Evolutionary conservation across 2,888 invertebrate genomes (phyloP).

Genomic region (Endotricha flammealis): DNA sequence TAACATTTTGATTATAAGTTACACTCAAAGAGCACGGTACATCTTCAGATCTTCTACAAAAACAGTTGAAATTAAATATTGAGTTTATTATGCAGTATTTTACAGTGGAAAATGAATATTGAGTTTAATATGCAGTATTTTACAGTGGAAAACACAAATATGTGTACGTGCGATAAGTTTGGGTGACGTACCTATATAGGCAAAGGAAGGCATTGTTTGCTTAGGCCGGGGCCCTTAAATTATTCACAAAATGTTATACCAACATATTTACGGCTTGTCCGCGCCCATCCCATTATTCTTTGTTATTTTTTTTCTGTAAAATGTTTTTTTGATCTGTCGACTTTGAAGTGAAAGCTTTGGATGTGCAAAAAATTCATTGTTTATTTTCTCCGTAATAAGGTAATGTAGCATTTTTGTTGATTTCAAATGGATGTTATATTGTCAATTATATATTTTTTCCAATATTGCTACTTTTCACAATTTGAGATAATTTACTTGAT

Average conservation of each 20-base stretch:
- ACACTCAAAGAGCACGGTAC: too few species aligned
- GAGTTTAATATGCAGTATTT: constrained; percentile 1
- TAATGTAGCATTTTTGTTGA: too few species aligned
- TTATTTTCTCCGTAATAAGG: background rate
- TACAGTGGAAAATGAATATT: too few species aligned
- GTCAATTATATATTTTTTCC: too few species aligned
- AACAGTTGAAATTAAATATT: too few species aligned
- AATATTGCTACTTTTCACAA: too few species aligned
- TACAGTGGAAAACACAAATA: constrained; percentile 4
- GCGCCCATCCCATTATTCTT: constrained; percentile 42
- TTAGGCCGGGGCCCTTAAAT: constrained; percentile 54
- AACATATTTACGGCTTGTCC: constrained; percentile 53
- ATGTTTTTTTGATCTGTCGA: constrained; percentile 13
- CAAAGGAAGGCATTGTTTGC: constrained; percentile 36
- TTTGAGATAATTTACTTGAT: too few species aligned
- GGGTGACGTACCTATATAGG: constrained; percentile 7
- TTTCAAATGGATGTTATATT: too few species aligned
- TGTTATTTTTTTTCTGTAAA: constrained; percentile 23
- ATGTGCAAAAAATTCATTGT: constrained; percentile 4
- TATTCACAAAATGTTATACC: constrained; percentile 51
- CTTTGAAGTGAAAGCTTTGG: constrained; percentile 9
- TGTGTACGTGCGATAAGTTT: constrained; percentile 10
- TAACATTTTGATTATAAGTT: too few species aligned
- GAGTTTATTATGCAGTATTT: constrained; percentile 1
- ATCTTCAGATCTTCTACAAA: too few species aligned